Base-by-base conservation (phyloP, 2,113 vertebrate species). In the Chamaetylas fuelleborni region DNA sequence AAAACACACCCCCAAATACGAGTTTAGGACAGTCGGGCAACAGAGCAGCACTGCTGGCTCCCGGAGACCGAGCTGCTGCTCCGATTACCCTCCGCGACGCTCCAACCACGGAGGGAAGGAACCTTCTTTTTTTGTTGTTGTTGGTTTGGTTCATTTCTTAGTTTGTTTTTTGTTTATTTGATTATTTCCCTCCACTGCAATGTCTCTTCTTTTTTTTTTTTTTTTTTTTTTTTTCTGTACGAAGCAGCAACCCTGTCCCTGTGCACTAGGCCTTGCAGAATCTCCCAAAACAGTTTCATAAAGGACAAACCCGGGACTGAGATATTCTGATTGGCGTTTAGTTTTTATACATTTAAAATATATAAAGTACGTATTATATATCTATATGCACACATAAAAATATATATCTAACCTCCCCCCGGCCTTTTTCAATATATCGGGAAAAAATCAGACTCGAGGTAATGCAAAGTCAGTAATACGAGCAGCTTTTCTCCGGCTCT, bases 291-390 rank as follows among this genome's bases (percentile, higher is more conserved):
- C 38, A 50, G 45, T 36, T 34, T 48, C 72, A 50, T 33, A 73
- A 40, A 51, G 6, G 11, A 7, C 11, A 51, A 47, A 34, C 6
- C 7, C 12, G 4, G 20, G 14, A n/a, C 0, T 9, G 40, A 79
- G 25, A 15, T 20, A 19, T 12, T 36, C 38, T 7, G 34, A 40
- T 8, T 13, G 25, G 65, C 8, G 19, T 14, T 64, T 33, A 28
- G 9, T 23, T 71, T 62, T 64, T 64, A 72, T 34, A 42, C 19
- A 45, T 20, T 24, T 9, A 56, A 71, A 54, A 40, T 18, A 18
- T 2, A 33, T 12, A 26, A 67, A 43, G 16, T 23, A 42, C 31
- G 25, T 34, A 34, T 34, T 58, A 58, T 23, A 31, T 36, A 36
- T 33, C 51, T 51, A 67, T 38, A 60, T 15, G 26, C 22, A 51